These are phyloP conservation scores for Athalia rosae DNA, from an alignment of 2,888 invertebrate genomes.

Conservation along the genomic window DNA sequence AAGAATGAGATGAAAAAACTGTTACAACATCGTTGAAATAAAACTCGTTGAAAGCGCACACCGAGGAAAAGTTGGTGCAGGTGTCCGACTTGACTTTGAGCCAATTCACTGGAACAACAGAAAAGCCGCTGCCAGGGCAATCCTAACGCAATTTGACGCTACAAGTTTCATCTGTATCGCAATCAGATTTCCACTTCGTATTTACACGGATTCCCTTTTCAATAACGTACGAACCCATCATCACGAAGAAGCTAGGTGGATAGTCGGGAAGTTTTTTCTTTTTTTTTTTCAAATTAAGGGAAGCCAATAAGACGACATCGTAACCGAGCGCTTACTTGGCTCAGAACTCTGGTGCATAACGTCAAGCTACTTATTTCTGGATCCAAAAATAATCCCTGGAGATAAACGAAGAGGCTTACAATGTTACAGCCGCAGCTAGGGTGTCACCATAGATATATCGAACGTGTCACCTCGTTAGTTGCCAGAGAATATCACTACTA, in stretches of 20 bases:
- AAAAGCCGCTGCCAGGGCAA: not conserved
- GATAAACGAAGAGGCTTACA: constrained; percentile 11
- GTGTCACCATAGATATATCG: not conserved
- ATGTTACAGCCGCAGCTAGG: constrained; percentile 29
- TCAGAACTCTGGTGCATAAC: not conserved
- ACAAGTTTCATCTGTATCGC: not conserved
- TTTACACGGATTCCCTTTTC: not conserved
- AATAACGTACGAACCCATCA: not conserved
- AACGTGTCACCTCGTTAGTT: not conserved
- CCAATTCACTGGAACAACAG: constrained; percentile 42
- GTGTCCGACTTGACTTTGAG: constrained; percentile 32
- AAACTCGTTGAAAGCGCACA: not conserved
- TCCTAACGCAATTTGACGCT: not conserved
- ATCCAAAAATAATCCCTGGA: constrained; percentile 29
- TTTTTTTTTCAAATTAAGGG: not conserved
- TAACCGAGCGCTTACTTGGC: not conserved
- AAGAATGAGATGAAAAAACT: not conserved
- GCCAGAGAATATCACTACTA: not conserved
- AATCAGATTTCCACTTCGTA: not conserved
- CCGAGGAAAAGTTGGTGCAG: constrained; percentile 9
- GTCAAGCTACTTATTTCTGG: not conserved
- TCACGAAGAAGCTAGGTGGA: not conserved
- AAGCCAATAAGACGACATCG: not conserved
- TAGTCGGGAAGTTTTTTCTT: not conserved
- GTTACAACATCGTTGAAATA: constrained; percentile 18